These are phyloP conservation scores for Ylistrum balloti DNA, from an alignment of 1,140 invertebrate genomes.

Conservation along the genomic window DNA sequence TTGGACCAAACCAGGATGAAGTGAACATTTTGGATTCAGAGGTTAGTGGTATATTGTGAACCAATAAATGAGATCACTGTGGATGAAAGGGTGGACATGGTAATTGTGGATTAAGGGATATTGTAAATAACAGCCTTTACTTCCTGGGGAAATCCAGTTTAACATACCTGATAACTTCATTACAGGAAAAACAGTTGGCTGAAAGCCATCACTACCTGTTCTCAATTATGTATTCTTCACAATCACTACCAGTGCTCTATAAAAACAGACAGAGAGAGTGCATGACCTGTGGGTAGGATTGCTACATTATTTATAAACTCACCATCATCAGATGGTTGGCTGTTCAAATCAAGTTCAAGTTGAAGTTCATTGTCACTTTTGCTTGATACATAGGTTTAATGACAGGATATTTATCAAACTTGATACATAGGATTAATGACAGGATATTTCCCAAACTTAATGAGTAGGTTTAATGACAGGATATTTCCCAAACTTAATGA, in stretches of 20 bases:
- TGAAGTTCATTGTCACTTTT: too few species aligned
- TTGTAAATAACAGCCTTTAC: background rate
- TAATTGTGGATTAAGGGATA: background rate
- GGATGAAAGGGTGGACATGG: background rate
- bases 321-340: too few species aligned
- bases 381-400: too few species aligned
- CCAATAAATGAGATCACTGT: too few species aligned
- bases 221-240: background rate
- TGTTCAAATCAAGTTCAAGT: too few species aligned
- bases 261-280: background rate
- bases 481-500: too few species aligned
- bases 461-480: too few species aligned
- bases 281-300: background rate
- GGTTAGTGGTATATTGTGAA: too few species aligned
- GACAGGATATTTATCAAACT: too few species aligned
- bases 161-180: background rate
- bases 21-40: background rate
- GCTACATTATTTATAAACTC: background rate
- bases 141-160: background rate
- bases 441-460: too few species aligned
- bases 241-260: background rate
- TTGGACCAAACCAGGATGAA: background rate
- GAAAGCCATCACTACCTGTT: background rate
- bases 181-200: background rate
- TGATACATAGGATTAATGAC: too few species aligned